Base-by-base conservation (phyloP, 2,888 invertebrate genomes). In the Eugnorisma glareosa region DNA sequence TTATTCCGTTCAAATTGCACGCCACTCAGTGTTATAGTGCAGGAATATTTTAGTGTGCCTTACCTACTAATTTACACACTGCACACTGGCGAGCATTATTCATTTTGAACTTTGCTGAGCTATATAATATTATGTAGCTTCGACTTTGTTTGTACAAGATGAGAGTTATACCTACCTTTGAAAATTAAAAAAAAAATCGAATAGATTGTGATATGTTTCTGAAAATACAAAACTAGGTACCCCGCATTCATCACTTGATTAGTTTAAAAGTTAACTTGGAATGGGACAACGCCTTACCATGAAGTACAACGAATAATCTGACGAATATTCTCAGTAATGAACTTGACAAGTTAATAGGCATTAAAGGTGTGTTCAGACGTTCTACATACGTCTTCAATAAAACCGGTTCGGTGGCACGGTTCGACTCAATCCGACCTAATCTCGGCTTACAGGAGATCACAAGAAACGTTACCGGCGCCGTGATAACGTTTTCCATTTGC, bases 361-460 rank as follows among this genome's bases (percentile, higher is more conserved):
- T 90, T 89, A 91, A 86, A 84, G 81, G 67, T 86, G 87, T 90
- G 85, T 90, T 89, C 85, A 90, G 88, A 83, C 85, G 79, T 74
- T 83, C 82, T 82, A 89, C 89, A 89, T 90, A 88, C 90, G 88
- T 90, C 89, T 91, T 88, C 90, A 90, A 92, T 91, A 92, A 89
- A 90, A 90, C 86, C 86, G 86, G 89, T 91, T 90, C 86, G 90
- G 86, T 89, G 89, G 90, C 90, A 89, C 90, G 91, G 89, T 89
- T 89, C 90, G 88, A 85, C 91, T 89, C 90, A 92, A 94, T 93
- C 95, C 94, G 91, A 90, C 94, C 94, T 94, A 95, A 95, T 94
- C 95, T 94, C 90, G 90, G 95, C 94, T 95, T 95, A 95, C 91
- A 89, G 87, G 91, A 94, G 94, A 94, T 95, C 94, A 92, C 91